Percentiles rank a stretch among this genome's conserved stretches.
Conservation (phyloP, 2,888 invertebrate species). For the Diabrotica balteata region DNA sequence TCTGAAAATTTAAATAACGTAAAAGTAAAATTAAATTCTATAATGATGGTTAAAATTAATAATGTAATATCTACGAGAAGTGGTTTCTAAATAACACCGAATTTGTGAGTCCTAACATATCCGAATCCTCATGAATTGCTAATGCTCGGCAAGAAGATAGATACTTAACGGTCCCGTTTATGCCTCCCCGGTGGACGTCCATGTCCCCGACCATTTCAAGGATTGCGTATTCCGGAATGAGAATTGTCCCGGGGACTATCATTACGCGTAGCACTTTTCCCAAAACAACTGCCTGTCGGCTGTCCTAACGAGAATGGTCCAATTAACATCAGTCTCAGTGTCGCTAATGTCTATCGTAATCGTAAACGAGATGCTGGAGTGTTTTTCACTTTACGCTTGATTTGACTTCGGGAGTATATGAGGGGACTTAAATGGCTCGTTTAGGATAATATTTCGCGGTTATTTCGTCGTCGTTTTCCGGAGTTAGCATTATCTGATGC, state of each 20-base stretch:
- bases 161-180: not conserved
- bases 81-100: no score
- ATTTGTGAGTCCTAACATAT: no score
- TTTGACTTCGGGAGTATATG: constrained; percentile 10
- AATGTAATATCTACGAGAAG: no score
- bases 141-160: not conserved
- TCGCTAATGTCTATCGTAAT: constrained; percentile 39
- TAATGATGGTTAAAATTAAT: no score
- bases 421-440: constrained; percentile 12
- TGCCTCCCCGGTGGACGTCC: constrained; percentile 1
- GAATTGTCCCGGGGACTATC: constrained; percentile 29
- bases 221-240: constrained; percentile 24
- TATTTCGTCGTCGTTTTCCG: constrained; percentile 3
- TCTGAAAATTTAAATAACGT: no score
- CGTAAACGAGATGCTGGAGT: constrained; percentile 36
- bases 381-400: constrained; percentile 34
- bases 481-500: not conserved
- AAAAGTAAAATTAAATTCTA: no score
- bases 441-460: constrained; percentile 19
- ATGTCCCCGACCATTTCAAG: constrained; percentile 12
- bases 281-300: constrained; percentile 35
- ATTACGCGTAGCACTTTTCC: constrained; percentile 33
- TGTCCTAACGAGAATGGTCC: constrained; percentile 34
- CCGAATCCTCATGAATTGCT: not conserved
- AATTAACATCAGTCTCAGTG: constrained; percentile 36